Evolutionary conservation across 2,113 vertebrate species (phyloP).

Genomic region (Equus quagga): DNA sequence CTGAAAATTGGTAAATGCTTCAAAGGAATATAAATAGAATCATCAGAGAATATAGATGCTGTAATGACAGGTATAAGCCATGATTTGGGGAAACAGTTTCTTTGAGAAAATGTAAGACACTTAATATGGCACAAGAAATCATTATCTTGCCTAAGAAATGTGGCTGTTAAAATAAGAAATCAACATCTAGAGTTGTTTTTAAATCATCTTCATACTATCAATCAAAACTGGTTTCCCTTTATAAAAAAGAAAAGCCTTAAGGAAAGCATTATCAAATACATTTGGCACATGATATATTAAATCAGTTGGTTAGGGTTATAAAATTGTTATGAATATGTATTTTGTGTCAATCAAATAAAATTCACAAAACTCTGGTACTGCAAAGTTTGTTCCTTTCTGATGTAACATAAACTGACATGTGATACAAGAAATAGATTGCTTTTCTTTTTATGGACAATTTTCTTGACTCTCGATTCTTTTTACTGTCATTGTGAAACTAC

Average conservation of each 20-base stretch:
- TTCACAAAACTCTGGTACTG: neutral
- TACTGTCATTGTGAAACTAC: constrained; percentile 16
- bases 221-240: neutral
- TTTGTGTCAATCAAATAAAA: constrained; percentile 47
- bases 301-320: neutral
- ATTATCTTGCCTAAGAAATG: neutral
- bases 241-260: neutral
- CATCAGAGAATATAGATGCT: neutral
- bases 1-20: neutral
- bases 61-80: neutral
- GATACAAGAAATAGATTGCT: constrained; percentile 2
- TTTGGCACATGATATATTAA: neutral
- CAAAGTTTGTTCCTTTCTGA: neutral
- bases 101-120: neutral
- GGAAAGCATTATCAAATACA: neutral
- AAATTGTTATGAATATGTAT: constrained; percentile 50
- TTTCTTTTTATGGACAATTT: constrained; percentile 59
- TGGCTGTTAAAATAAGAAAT: neutral
- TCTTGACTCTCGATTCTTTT: constrained; percentile 36
- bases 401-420: neutral
- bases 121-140: neutral
- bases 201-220: neutral
- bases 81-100: neutral
- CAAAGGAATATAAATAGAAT: neutral
- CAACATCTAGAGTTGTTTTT: neutral